Evolutionary conservation across 2,113 vertebrate species (phyloP).

Genomic region (Acrocephalus kingi): DNA sequence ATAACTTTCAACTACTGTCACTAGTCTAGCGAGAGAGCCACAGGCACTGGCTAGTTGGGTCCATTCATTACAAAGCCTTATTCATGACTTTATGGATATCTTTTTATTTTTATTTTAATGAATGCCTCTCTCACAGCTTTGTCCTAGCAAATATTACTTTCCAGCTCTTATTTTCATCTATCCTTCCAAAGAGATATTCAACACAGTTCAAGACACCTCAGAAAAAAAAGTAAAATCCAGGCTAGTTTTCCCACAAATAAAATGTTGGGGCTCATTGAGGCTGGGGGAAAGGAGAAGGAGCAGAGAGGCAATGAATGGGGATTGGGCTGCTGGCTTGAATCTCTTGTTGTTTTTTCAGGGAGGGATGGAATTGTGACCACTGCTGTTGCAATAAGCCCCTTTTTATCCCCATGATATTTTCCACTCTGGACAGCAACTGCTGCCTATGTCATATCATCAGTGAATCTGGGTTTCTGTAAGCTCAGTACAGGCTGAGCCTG

Average conservation of each 20-base stretch:
- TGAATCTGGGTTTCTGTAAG: background rate
- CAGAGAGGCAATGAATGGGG: background rate
- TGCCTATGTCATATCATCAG: background rate
- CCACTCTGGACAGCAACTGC: background rate
- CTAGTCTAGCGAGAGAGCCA: conserved; percentile 12
- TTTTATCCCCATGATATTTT: background rate
- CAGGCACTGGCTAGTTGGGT: background rate
- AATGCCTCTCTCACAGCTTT: background rate
- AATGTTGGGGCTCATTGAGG: fast-evolving
- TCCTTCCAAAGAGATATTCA: background rate
- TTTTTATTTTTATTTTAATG: conserved; percentile 23
- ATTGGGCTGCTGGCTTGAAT: background rate
- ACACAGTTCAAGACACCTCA: background rate
- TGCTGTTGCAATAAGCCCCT: background rate
- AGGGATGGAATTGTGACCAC: background rate
- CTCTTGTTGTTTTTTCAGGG: background rate
- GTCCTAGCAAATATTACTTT: background rate
- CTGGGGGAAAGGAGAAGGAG: background rate
- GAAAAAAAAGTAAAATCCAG: background rate
- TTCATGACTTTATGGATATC: background rate
- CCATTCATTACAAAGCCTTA: conserved; percentile 10
- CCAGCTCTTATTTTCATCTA: background rate
- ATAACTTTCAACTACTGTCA: conserved; percentile 60
- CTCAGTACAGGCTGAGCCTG: background rate
- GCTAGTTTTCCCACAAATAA: background rate